Evolutionary conservation across 2,797 vertebrate genomes (phyloP).

Genomic region (Emys orbicularis): DNA sequence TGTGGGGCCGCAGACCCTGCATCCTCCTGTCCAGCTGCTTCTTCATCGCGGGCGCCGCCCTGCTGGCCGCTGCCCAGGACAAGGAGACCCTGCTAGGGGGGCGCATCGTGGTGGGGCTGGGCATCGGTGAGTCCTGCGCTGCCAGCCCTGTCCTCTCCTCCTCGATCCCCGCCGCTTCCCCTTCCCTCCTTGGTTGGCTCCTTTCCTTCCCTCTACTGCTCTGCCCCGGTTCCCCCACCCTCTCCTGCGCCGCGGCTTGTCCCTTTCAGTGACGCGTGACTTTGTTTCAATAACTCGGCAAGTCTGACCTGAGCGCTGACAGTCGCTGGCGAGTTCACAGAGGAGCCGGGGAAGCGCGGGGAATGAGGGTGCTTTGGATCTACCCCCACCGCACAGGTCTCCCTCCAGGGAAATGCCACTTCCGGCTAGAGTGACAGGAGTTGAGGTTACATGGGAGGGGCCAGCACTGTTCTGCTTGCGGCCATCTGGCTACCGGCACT

Average conservation of each 20-base stretch:
- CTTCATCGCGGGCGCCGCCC: constrained; percentile 89
- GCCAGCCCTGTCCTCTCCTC: neutral
- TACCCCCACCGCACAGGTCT: neutral
- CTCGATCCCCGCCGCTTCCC: neutral
- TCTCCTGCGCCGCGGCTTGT: neutral
- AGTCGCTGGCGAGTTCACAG: neutral
- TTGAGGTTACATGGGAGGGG: neutral
- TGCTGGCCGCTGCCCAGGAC: constrained; percentile 88
- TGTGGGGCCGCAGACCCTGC: constrained; percentile 91
- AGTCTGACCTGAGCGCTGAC: neutral
- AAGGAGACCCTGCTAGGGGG: constrained; percentile 93
- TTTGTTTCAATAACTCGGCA: neutral
- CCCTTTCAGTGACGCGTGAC: neutral
- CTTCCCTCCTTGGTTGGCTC: neutral
- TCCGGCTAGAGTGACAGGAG: neutral
- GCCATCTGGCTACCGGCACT: too few relatives aligned
- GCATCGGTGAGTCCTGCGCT: constrained; percentile 89
- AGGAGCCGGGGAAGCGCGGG: neutral
- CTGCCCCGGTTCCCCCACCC: too few relatives aligned
- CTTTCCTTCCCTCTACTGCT: neutral
- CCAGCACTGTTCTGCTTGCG: too few relatives aligned
- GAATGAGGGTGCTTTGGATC: neutral
- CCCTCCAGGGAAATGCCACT: neutral
- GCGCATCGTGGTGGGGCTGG: constrained; percentile 92
- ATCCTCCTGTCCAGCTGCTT: constrained; percentile 93